Conservation (phyloP, 2,113 vertebrate genomes). For the Rhinoptilus africanus region DNA sequence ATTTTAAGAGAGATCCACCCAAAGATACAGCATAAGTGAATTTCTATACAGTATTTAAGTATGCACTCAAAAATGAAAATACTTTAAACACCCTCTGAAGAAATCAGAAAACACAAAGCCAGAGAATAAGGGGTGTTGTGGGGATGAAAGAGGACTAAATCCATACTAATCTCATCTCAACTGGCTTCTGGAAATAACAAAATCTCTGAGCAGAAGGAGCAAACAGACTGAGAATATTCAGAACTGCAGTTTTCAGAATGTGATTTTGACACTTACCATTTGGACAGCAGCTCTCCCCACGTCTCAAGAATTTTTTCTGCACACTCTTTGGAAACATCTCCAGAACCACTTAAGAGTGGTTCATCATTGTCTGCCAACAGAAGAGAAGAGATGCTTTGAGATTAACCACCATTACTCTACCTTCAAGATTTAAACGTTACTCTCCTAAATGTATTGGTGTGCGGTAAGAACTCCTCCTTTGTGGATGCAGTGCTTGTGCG, state of each 20-base stretch:
- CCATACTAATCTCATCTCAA: background rate
- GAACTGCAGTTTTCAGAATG: background rate
- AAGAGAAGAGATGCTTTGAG: background rate
- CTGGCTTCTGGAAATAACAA: background rate
- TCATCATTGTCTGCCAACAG: slow-evolving; percentile 91
- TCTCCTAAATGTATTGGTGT: background rate
- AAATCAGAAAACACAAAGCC: background rate
- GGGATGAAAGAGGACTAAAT: background rate
- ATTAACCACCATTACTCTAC: background rate
- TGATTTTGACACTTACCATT: slow-evolving; percentile 83
- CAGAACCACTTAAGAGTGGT: slow-evolving; percentile 93
- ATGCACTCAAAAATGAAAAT: background rate
- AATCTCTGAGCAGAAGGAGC: background rate
- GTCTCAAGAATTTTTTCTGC: slow-evolving; percentile 98
- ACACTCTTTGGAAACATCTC: slow-evolving; percentile 98
- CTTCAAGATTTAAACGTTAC: background rate
- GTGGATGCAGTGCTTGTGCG: background rate
- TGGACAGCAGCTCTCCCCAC: slow-evolving; percentile 96
- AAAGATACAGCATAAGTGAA: background rate
- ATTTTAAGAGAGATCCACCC: background rate
- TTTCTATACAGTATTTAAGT: background rate
- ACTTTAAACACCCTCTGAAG: background rate
- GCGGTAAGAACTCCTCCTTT: background rate
- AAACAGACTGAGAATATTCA: background rate
- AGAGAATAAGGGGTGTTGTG: background rate